These are phyloP conservation scores for Ariolimax columbianus DNA, from an alignment of 2,888 invertebrate species.

Conservation along the genomic window DNA sequence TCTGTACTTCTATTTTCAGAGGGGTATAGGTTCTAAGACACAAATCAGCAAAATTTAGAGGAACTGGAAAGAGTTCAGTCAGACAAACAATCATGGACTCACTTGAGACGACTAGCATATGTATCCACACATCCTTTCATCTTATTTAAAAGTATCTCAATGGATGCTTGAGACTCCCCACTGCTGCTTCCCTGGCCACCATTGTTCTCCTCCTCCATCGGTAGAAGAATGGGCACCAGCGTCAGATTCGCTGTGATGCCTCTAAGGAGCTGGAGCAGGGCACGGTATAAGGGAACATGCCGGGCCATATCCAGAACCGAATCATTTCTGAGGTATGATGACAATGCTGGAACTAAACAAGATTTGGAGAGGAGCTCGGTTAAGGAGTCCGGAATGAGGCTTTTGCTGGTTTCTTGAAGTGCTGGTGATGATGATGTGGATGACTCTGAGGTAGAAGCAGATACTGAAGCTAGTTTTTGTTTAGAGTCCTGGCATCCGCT, in stretches of 20 bases:
- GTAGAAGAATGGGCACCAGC: conserved; percentile 84
- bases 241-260: conserved; percentile 83
- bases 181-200: conserved; percentile 39
- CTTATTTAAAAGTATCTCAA: conserved; percentile 88
- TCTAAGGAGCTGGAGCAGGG: conserved; percentile 88
- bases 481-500: conserved; percentile 27
- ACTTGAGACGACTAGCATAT: conserved; percentile 84
- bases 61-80: too few species aligned
- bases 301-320: conserved; percentile 98
- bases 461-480: background rate
- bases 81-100: conserved; percentile 53
- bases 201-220: conserved; percentile 75
- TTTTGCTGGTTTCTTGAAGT: conserved; percentile 52
- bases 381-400: conserved; percentile 82
- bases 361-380: conserved; percentile 88
- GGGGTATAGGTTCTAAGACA: too few species aligned
- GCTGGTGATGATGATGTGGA: conserved; percentile 46
- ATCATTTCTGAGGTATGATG: conserved; percentile 94
- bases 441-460: conserved; percentile 15
- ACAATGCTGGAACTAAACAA: conserved; percentile 90
- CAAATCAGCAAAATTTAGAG: too few species aligned
- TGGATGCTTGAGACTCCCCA: conserved; percentile 80
- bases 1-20: too few species aligned
- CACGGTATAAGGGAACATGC: conserved; percentile 94
- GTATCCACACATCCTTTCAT: conserved; percentile 96